Conservation (phyloP, 2,797 vertebrate species). For the Scyliorhinus canicula region DNA sequence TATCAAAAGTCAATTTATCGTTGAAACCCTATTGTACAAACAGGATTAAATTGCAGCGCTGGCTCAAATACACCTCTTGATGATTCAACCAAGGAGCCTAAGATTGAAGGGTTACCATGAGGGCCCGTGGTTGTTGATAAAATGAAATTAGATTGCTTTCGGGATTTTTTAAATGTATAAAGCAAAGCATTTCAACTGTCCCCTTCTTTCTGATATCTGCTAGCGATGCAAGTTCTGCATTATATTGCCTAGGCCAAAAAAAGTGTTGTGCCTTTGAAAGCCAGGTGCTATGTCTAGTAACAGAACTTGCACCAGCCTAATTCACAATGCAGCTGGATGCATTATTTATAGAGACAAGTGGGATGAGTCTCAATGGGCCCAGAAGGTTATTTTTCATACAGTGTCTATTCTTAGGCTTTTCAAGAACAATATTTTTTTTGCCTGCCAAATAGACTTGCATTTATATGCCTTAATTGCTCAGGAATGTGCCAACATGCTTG, state of each 20-base stretch:
- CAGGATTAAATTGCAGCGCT: neutral
- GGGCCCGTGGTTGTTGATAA: neutral
- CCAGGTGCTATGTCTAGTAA: neutral
- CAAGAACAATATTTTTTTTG: neutral
- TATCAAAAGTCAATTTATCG: neutral
- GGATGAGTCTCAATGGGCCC: neutral
- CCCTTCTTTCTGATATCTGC: neutral
- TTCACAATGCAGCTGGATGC: slow-evolving; percentile 9
- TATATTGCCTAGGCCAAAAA: neutral
- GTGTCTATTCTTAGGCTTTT: neutral
- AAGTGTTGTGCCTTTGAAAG: neutral
- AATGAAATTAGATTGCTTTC: neutral
- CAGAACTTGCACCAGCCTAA: neutral
- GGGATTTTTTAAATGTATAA: neutral
- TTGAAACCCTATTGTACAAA: neutral
- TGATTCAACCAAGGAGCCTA: neutral
- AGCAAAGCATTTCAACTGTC: neutral
- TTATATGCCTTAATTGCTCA: neutral
- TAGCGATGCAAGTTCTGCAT: neutral
- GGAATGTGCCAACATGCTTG: neutral
- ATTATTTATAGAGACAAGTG: neutral
- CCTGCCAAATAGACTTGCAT: neutral
- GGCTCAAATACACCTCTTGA: neutral
- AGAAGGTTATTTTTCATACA: neutral
- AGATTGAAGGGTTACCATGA: neutral